These are phyloP conservation scores for Lepidothrix coronata DNA, from an alignment of 2,113 vertebrate genomes.

Conservation along the genomic window DNA sequence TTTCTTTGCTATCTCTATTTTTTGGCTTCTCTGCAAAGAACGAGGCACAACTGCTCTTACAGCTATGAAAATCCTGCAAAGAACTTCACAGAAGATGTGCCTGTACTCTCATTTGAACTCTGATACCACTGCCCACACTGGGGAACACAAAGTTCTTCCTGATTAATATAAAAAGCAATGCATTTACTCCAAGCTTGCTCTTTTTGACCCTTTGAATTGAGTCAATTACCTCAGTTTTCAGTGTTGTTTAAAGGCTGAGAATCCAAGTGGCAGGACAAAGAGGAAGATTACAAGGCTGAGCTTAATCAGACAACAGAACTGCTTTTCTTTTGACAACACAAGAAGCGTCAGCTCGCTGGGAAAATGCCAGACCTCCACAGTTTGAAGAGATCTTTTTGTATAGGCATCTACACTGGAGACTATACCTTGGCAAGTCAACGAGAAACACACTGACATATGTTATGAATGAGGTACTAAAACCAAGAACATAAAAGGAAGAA, in stretches of 20 bases:
- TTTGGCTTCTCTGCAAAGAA: conserved; percentile 40
- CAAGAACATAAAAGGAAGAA: not conserved
- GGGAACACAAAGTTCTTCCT: conserved; percentile 24
- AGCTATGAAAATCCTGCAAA: not conserved
- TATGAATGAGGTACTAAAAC: not conserved
- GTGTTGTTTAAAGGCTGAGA: conserved; percentile 40
- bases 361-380: conserved; percentile 10
- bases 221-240: not conserved
- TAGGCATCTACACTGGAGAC: not conserved
- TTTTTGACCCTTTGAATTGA: conserved; percentile 17
- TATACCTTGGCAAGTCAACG: not conserved
- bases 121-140: not conserved
- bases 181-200: conserved; percentile 2
- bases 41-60: not conserved
- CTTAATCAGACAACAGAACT: conserved; percentile 40
- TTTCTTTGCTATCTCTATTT: not conserved
- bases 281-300: conserved; percentile 35
- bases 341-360: not conserved
- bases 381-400: not conserved
- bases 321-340: not conserved
- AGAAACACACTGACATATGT: not conserved
- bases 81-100: conserved; percentile 15
- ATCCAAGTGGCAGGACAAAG: conserved; percentile 6
- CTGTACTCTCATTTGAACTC: not conserved
- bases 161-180: conserved; percentile 48